These are phyloP conservation scores for Martes martes DNA, from an alignment of 2,113 vertebrate genomes.

Conservation along the genomic window DNA sequence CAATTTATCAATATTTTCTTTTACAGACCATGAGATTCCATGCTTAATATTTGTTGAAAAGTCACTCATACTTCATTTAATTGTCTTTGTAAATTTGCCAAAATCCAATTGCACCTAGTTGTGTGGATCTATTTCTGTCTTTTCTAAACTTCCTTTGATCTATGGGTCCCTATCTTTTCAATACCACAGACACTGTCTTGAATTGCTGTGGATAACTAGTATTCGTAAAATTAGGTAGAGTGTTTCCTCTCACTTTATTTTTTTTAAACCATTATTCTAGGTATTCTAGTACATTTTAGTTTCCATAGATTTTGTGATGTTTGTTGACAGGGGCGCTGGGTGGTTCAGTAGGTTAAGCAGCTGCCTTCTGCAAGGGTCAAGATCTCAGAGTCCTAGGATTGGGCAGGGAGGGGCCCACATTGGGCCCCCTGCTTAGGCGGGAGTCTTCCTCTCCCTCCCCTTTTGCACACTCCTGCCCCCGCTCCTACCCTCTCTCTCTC, in stretches of 20 bases:
- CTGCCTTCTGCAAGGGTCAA: background rate
- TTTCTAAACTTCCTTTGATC: background rate
- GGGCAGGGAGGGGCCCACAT: background rate
- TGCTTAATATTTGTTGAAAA: background rate
- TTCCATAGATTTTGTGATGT: background rate
- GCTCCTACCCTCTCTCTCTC: background rate
- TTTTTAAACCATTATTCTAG: background rate
- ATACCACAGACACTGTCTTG: background rate
- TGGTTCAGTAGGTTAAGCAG: background rate
- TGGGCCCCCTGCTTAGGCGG: background rate
- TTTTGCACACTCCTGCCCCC: background rate
- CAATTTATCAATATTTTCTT: background rate
- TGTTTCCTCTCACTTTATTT: background rate
- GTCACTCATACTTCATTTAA: background rate
- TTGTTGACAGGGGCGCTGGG: background rate
- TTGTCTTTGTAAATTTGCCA: background rate
- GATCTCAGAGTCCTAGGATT: background rate
- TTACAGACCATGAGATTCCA: background rate
- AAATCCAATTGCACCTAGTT: background rate
- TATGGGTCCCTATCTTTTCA: background rate
- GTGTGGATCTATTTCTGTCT: background rate
- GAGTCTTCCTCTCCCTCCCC: background rate
- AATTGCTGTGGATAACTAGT: background rate
- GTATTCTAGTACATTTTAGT: background rate
- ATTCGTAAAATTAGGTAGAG: background rate